A percentile compares a stretch with the other conserved stretches of the same genome.
Conservation (phyloP, 2,888 invertebrate genomes). For the Macropis europaea region DNA sequence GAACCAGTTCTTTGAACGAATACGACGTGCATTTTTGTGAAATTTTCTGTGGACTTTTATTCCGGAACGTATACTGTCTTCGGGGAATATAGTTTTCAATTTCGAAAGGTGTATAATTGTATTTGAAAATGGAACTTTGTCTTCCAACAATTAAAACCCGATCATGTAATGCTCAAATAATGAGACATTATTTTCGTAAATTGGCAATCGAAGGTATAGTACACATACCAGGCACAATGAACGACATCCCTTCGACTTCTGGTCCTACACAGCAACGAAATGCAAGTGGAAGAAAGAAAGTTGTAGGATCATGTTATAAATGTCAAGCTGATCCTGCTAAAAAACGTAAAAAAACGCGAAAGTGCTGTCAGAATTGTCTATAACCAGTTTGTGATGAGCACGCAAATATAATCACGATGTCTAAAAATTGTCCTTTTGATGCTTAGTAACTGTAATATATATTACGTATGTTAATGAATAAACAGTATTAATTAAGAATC, state of each 20-base stretch:
- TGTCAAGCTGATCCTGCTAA: constrained; percentile 29
- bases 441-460: not conserved
- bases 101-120: no score
- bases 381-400: constrained; percentile 29
- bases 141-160: constrained; percentile 49
- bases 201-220: constrained; percentile 35
- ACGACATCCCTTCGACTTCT: not conserved
- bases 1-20: no score
- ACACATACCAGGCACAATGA: not conserved
- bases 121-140: constrained; percentile 51
- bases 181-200: constrained; percentile 24
- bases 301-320: constrained; percentile 25
- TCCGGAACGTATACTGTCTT: no score
- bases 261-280: not conserved
- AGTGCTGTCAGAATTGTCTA: constrained; percentile 14
- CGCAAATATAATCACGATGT: no score
- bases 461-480: constrained; percentile 8
- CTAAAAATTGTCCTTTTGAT: no score
- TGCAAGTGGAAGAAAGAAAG: constrained; percentile 24
- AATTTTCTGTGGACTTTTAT: no score
- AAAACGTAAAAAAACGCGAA: constrained; percentile 36
- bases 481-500: constrained; percentile 7
- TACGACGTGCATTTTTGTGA: no score
- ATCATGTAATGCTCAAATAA: constrained; percentile 35
- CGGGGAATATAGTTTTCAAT: no score